Conservation (phyloP, 2,888 invertebrate genomes). For the Oscheius sp. region DNA sequence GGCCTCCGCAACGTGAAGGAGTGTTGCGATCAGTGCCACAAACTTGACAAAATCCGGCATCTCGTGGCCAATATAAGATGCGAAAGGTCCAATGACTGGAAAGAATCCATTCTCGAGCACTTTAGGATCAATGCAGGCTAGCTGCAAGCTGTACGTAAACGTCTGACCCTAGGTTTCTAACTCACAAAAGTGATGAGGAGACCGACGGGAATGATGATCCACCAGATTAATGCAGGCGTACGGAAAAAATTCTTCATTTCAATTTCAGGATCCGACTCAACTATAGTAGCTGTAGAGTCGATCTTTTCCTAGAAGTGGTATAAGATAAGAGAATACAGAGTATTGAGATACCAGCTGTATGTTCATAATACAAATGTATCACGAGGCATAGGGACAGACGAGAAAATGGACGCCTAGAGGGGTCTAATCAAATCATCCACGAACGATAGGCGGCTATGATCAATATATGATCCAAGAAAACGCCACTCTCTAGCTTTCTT, state of each 20-base stretch:
- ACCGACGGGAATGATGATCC: constrained; percentile 30
- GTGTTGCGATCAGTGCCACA: constrained; percentile 6
- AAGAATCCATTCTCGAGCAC: constrained; percentile 15
- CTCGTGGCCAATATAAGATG: constrained; percentile 22
- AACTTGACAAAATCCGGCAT: constrained; percentile 21
- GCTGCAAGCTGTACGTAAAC: constrained; percentile 12
- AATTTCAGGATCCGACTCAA: constrained; percentile 3
- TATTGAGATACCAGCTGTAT: constrained; percentile 7
- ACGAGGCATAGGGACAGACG: constrained; percentile 16
- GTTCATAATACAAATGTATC: constrained; percentile 9
- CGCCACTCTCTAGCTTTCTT: background rate
- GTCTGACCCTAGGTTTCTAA: background rate
- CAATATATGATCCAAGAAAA: constrained; percentile 20
- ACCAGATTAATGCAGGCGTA: constrained; percentile 27
- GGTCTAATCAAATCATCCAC: constrained; percentile 24
- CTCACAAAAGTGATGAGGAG: constrained; percentile 31
- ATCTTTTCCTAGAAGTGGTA: constrained; percentile 17
- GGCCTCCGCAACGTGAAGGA: constrained; percentile 26
- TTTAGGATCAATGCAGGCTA: constrained; percentile 23
- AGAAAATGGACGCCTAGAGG: constrained; percentile 5
- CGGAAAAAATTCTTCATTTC: constrained; percentile 33
- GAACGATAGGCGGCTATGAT: constrained; percentile 19
- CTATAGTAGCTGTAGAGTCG: constrained; percentile 20
- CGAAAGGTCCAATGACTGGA: constrained; percentile 31
- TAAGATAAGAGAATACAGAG: background rate